These are phyloP conservation scores for Leptodactylus fuscus DNA, from an alignment of 2,113 vertebrate species.

Conservation along the genomic window DNA sequence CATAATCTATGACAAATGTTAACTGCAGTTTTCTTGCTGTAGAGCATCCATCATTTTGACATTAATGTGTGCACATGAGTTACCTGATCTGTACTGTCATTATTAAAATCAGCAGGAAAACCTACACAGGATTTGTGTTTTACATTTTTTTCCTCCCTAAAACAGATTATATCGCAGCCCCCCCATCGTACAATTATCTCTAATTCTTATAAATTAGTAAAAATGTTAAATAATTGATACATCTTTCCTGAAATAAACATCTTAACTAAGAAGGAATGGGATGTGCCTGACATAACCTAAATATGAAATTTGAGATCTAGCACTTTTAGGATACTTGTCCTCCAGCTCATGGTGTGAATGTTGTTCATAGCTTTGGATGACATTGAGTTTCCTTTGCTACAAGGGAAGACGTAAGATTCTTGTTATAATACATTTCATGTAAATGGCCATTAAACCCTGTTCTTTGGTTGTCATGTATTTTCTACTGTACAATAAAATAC, in stretches of 20 bases:
- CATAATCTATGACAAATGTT: constrained; percentile 53
- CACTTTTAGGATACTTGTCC: background rate
- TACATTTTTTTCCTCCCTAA: background rate
- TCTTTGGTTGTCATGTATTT: too few relatives aligned
- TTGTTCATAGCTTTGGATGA: too few relatives aligned
- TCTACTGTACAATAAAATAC: too few relatives aligned
- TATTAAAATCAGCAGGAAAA: constrained; percentile 56
- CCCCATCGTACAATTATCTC: background rate
- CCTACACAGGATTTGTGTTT: constrained; percentile 10
- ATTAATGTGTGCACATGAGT: constrained; percentile 56
- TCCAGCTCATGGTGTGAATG: too few relatives aligned
- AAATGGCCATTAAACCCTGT: background rate
- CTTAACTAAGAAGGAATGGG: too few relatives aligned
- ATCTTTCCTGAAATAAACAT: background rate
- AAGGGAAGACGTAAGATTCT: too few relatives aligned
- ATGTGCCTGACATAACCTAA: background rate
- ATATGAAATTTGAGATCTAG: background rate
- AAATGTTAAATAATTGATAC: background rate
- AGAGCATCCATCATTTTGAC: constrained; percentile 57
- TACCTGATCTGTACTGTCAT: constrained; percentile 53
- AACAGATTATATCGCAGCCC: background rate
- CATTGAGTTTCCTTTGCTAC: too few relatives aligned
- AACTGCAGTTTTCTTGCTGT: constrained; percentile 39
- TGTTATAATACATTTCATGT: too few relatives aligned
- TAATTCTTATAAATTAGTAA: background rate